These are phyloP conservation scores for Dasypolia templi DNA, from an alignment of 2,888 invertebrate genomes.

Conservation along the genomic window DNA sequence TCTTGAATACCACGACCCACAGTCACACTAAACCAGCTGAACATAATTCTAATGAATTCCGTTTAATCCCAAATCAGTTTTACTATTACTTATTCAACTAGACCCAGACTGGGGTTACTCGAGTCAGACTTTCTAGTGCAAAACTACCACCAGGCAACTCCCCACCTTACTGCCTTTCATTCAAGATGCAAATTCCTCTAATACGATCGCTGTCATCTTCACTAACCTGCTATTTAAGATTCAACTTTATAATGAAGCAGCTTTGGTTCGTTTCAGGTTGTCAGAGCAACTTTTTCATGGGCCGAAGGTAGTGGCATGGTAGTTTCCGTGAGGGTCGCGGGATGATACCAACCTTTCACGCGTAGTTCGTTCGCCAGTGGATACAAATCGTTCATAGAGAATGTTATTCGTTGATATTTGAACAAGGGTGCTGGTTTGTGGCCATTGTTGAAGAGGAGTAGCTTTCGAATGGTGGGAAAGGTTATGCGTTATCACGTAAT, in stretches of 20 bases:
- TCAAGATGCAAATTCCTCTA: constrained; percentile 73
- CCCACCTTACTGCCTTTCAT: constrained; percentile 63
- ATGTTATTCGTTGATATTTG: constrained; percentile 56
- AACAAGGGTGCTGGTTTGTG: constrained; percentile 45
- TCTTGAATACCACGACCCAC: constrained; percentile 41
- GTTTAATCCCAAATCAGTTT: constrained; percentile 70
- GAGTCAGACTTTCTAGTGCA: constrained; percentile 78
- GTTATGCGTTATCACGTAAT: constrained; percentile 57
- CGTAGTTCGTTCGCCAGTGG: constrained; percentile 83
- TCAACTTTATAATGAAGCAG: constrained; percentile 22
- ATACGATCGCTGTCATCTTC: constrained; percentile 28
- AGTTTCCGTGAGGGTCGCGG: constrained; percentile 88
- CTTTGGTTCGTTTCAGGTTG: constrained; percentile 45
- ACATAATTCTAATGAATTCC: constrained; percentile 67
- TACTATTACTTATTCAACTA: constrained; percentile 81
- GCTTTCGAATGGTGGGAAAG: constrained; percentile 52
- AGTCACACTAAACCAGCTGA: constrained; percentile 59
- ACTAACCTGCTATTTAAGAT: constrained; percentile 27
- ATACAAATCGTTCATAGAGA: constrained; percentile 66
- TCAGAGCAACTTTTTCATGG: constrained; percentile 58
- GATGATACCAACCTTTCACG: constrained; percentile 90
- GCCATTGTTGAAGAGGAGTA: constrained; percentile 51
- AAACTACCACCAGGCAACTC: constrained; percentile 59
- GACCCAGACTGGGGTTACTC: constrained; percentile 73
- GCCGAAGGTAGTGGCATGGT: constrained; percentile 68